Conservation (phyloP, 1,140 invertebrate genomes). For the Lethrus apterus region DNA sequence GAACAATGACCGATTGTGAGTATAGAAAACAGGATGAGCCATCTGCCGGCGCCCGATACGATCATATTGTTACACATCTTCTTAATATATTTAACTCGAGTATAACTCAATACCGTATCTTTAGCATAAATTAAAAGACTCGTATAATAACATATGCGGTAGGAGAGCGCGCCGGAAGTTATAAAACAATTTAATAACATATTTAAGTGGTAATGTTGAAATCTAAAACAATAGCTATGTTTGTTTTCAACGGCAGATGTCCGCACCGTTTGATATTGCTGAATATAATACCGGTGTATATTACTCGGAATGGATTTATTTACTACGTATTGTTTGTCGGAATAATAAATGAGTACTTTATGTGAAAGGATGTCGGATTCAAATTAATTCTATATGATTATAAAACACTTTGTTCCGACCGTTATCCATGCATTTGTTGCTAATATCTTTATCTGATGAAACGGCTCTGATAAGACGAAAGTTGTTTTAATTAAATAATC, state of each 20-base stretch:
- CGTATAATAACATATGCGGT: conserved; percentile 20
- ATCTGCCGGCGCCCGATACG: conserved; percentile 16
- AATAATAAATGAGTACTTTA: conserved; percentile 24
- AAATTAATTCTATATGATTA: conserved; percentile 10
- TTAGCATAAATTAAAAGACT: conserved; percentile 31
- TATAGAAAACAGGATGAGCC: conserved; percentile 25
- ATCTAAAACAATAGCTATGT: conserved; percentile 36
- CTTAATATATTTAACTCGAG: conserved; percentile 15
- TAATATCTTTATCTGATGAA: not conserved
- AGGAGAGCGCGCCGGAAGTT: conserved; percentile 31
- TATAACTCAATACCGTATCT: conserved; percentile 27
- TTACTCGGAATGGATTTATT: conserved; percentile 27
- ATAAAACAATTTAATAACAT: conserved; percentile 41
- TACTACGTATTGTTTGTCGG: conserved; percentile 27
- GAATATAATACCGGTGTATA: no score
- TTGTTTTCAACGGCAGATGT: conserved; percentile 33
- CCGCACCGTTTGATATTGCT: conserved; percentile 28
- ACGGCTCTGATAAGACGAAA: not conserved
- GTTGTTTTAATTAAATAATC: not conserved
- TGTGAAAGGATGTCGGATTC: conserved; percentile 24
- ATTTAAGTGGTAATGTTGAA: conserved; percentile 38
- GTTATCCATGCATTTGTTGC: not conserved
- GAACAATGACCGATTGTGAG: conserved; percentile 24
- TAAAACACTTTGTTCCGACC: not conserved
- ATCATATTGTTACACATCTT: conserved; percentile 15